Base-by-base conservation (phyloP, 2,113 vertebrate genomes). In the Pseudonaja textilis region DNA sequence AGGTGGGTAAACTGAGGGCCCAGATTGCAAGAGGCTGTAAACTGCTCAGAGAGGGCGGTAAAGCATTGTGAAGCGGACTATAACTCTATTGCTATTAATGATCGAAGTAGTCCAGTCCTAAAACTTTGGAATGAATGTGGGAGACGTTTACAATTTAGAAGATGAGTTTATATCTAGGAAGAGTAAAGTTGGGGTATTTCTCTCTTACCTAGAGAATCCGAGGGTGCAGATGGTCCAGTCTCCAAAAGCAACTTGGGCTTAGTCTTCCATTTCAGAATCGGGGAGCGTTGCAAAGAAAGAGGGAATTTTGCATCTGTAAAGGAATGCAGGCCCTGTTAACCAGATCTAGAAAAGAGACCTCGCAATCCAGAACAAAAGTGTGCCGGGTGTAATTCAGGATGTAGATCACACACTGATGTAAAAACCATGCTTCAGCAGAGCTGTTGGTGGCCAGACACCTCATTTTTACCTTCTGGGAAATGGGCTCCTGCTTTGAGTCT, bases 201-300 rank as follows among this genome's bases (percentile, higher is more conserved):
- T 23, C 22, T 16, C 29, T 95, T 95, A 96, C 96, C 94, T 91
- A 95, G 90, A 50, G 93, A 94, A 85, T 96, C 96, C 1, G 85
- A 85, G 52, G 94, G 93, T 0, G 90, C 89, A 56, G 96, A 93
- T 16, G 90, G 92, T 87, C 96, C 90, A 39, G 87, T 52, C 39
- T 91, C 93, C 96, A 23, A 94, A 88, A 86, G 94, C 96, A 92
- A 94, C 95, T 92, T 96, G 95, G 39, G 89, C 89, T 90, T 92
- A 89, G 96, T 97, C 88, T 96, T 97, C n/a, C 96, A 96, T 95
- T 98, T 98, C 94, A 97, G 97, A 94, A 98, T 97, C 3, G 98
- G 98, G 11, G 98, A 99, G 91, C 97, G 98, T 95, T 98, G 98
- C 56, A 98, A 95, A 91, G 97, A 90, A 93, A 98, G 96, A 45